Conservation (phyloP, 2,888 invertebrate species). For the Ormyrus pomaceus region DNA sequence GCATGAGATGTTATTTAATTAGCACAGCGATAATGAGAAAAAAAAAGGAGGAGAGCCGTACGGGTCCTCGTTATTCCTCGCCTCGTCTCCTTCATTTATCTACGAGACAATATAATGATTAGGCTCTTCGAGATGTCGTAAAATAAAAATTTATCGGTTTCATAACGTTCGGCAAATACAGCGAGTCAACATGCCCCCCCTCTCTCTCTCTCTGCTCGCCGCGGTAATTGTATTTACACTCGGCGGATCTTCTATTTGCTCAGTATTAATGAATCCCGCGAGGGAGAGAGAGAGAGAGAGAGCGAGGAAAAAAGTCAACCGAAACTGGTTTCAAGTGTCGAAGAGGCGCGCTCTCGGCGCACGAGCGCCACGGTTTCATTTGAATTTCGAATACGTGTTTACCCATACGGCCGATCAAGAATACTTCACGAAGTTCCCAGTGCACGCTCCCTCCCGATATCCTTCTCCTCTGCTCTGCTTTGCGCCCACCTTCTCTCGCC, state of each 20-base stretch:
- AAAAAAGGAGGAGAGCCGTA: too few species aligned
- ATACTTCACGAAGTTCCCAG: slow-evolving; percentile 30
- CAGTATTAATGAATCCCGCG: slow-evolving; percentile 49
- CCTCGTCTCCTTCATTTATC: not conserved
- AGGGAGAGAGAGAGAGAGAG: not conserved
- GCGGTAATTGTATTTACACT: slow-evolving; percentile 56
- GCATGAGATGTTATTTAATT: not conserved
- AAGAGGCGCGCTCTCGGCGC: slow-evolving; percentile 10
- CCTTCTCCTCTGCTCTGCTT: not conserved
- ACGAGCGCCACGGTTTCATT: slow-evolving; percentile 36
- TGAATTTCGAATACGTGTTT: slow-evolving; percentile 54
- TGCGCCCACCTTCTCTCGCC: not conserved
- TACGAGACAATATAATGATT: slow-evolving; percentile 1
- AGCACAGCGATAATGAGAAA: not conserved
- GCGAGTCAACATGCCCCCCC: slow-evolving; percentile 40
- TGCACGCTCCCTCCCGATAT: slow-evolving; percentile 2
- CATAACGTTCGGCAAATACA: slow-evolving; percentile 33
- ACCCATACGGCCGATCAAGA: slow-evolving; percentile 27
- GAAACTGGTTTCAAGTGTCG: slow-evolving; percentile 54
- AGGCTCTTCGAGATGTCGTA: slow-evolving; percentile 7
- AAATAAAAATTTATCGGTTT: slow-evolving; percentile 31
- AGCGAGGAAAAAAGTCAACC: slow-evolving; percentile 37
- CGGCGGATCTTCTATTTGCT: slow-evolving; percentile 49
- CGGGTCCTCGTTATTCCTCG: too few species aligned
- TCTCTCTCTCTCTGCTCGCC: not conserved